Percentiles rank a stretch among this genome's conserved stretches.
Conservation (phyloP, 2,888 invertebrate genomes). For the Parochlus steinenii region DNA sequence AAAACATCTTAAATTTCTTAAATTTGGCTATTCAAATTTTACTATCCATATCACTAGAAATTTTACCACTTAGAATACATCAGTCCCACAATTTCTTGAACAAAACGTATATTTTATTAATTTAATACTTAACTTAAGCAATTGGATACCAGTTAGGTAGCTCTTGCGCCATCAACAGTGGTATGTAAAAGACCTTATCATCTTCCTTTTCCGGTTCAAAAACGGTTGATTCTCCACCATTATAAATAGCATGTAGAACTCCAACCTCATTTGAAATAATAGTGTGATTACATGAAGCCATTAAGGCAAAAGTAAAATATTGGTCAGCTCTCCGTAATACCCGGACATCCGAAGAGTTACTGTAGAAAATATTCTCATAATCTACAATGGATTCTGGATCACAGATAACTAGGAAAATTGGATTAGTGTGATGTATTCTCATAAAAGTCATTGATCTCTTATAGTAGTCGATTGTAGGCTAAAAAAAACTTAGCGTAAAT, state of each 20-base stretch:
- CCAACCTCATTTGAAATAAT: constrained; percentile 11
- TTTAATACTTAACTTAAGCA: no score
- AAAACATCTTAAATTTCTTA: no score
- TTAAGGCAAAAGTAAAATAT: constrained; percentile 5
- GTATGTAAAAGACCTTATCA: constrained; percentile 6
- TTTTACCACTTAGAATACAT: no score
- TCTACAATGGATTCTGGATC: background rate
- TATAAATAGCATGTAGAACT: constrained; percentile 8
- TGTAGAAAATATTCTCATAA: constrained; percentile 2
- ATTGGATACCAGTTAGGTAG: constrained; percentile 9
- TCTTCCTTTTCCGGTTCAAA: constrained; percentile 7
- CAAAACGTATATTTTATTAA: no score
- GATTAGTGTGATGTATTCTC: no score
- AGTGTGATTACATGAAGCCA: constrained; percentile 11
- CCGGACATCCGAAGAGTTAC: background rate
- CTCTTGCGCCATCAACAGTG: constrained; percentile 6
- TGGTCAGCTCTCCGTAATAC: constrained; percentile 3
- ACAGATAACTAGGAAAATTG: constrained; percentile 7
- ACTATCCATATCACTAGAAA: no score
- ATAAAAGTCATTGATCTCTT: constrained; percentile 7
- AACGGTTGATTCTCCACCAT: constrained; percentile 8
- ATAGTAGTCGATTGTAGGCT: constrained; percentile 7
- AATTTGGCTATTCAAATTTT: no score
- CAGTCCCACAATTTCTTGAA: no score
- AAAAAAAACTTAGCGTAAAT: no score